Base-by-base conservation (phyloP, 2,797 vertebrate genomes). In the Sorex maritimensis region DNA sequence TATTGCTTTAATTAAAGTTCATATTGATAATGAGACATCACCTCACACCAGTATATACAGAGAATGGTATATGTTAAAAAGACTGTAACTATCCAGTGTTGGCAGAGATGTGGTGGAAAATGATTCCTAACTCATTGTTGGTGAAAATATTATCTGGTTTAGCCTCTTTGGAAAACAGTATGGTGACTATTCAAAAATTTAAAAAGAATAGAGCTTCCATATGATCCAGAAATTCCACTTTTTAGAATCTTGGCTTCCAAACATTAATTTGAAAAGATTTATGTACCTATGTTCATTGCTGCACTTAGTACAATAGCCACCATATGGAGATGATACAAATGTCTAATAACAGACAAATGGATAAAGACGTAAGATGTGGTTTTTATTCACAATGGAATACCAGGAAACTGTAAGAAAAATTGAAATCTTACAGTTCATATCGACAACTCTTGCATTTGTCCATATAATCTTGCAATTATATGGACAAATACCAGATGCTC, bases 1-100 rank as follows among this genome's bases (percentile, higher is more conserved):
- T 85, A 78, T 11, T 81, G 74, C 67, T 92, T 90, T 74, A 77
- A 69, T 87, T 67, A 34, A 38, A 28, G 12, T 44, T 55, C 52
- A 55, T 55, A 55, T 55, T 55, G 52, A 55, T 17, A 63, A 74
- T 63, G 24, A 63, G 61, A 63, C 7, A 63, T 26, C 61, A 63
- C 61, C 61, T 63, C 61, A 63, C 61, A 21, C 21, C 61, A 21
- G 61, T 63, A 34, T 34, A 34, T 34, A 34, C 34, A 34, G 24
- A 63, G 61, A 24, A 63, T 21, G 61, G 21, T 9, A 63, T 63
- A 63, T 26, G 19, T 24, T 26, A 24, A 63, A 63, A 63, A 63
- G 61, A 26, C 19, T 26, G 24, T 21, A 21, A 63, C 6, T 26
- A 63, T 21, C 61, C 6, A 63, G 8, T 63, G 21, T 8, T 14